Evolutionary conservation across 2,888 invertebrate species (phyloP).

Genomic region (Nasonia oneida): DNA sequence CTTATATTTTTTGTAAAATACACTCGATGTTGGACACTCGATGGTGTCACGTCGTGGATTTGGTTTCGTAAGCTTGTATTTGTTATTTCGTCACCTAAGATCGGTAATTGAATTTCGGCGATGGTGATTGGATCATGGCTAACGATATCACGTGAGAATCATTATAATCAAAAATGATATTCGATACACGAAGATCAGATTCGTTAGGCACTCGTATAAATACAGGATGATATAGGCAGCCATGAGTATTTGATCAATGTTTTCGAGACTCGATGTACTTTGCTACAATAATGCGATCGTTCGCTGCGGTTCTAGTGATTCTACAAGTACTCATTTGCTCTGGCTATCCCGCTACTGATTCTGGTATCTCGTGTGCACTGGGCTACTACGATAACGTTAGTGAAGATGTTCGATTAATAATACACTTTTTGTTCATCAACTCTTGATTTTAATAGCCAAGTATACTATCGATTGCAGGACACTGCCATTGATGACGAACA

Average conservation of each 20-base stretch:
- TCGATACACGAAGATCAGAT: not conserved
- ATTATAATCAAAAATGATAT: not conserved
- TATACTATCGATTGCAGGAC: not conserved
- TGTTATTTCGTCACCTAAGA: not conserved
- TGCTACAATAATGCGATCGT: conserved; percentile 1
- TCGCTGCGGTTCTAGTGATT: not conserved
- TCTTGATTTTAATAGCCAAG: not conserved
- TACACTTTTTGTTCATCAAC: not conserved
- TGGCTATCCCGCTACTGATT: not conserved
- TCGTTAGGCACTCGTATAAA: not conserved
- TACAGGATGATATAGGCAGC: not conserved
- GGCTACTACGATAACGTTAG: not conserved
- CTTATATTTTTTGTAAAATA: not conserved
- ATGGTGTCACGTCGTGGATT: too few relatives aligned
- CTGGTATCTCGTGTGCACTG: conserved; percentile 1
- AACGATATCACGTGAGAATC: not conserved
- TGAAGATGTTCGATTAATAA: not conserved
- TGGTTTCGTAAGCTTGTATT: not conserved
- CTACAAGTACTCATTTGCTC: not conserved
- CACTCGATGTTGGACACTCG: too few relatives aligned
- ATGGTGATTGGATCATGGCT: not conserved
- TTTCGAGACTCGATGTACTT: not conserved
- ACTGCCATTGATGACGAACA: not conserved
- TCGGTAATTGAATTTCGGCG: not conserved
- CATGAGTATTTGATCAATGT: not conserved